phyloP scores from a whole-genome alignment of 2,113 vertebrate genomes.

The Clarias batrachus region DNA sequence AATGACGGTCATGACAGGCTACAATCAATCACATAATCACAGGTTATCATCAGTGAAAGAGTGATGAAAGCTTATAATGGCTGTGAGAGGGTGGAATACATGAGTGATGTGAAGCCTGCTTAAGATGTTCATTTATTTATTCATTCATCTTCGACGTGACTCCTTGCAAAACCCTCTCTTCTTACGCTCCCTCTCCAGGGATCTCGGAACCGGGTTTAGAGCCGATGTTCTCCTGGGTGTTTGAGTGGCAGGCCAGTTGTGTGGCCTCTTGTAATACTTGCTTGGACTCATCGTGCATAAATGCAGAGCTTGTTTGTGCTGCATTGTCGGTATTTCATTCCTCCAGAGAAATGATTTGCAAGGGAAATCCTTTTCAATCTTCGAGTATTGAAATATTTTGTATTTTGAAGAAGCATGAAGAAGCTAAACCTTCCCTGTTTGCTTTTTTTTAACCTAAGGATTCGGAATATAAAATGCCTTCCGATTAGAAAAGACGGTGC shows the following conservation, averaged over 20 bases:
- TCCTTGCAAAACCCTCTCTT: background rate
- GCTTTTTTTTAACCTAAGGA: background rate
- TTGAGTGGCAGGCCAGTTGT: background rate
- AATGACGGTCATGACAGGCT: too few relatives aligned
- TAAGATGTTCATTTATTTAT: background rate
- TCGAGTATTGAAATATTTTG: slow-evolving; percentile 4
- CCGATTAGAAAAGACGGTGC: background rate
- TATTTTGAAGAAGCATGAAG: background rate
- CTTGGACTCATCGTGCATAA: background rate
- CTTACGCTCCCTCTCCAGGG: background rate
- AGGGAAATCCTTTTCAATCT: background rate
- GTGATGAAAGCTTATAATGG: background rate
- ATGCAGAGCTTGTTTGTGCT: background rate
- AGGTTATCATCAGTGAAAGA: background rate
- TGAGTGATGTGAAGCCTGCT: background rate
- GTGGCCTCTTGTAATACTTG: background rate
- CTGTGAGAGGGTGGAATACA: background rate
- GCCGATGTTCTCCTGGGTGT: background rate
- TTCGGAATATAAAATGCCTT: slow-evolving; percentile 12
- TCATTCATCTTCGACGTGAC: background rate
- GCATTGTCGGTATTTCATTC: background rate
- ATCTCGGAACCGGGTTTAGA: background rate
- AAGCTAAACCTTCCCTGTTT: background rate
- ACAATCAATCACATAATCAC: background rate
- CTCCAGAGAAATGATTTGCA: background rate